A percentile compares a stretch with the other conserved stretches of the same genome.
phyloP scores from a whole-genome alignment of 2,888 invertebrate species.

The Thecophora atra region DNA sequence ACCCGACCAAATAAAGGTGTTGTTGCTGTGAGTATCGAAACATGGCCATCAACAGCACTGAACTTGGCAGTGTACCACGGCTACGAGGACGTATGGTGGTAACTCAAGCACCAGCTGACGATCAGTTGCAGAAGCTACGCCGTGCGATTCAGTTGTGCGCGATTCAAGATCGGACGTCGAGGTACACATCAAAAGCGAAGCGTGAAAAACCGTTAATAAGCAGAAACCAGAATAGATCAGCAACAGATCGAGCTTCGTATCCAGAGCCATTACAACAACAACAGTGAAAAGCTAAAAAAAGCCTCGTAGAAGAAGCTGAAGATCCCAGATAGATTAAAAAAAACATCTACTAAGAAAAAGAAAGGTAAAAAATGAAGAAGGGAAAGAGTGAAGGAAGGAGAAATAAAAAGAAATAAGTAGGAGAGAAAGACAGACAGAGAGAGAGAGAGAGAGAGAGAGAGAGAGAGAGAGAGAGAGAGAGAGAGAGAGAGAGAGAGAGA shows the following conservation, averaged over 20 bases:
- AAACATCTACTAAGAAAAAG: too few species aligned
- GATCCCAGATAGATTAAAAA: background rate
- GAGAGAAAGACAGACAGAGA: background rate
- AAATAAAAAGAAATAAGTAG: background rate
- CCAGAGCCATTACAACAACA: background rate
- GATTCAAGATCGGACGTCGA: slow-evolving; percentile 49
- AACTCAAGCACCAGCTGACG: slow-evolving; percentile 55
- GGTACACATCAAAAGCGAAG: slow-evolving; percentile 36
- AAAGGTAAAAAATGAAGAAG: background rate
- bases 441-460: background rate
- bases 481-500: slow-evolving; percentile 44
- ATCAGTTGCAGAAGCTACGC: slow-evolving; percentile 63
- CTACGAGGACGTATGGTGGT: slow-evolving; percentile 56
- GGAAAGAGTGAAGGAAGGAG: background rate
- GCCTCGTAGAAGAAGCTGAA: slow-evolving; percentile 23
- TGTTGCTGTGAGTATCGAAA: background rate
- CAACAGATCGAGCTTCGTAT: background rate
- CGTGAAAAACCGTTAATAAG: slow-evolving; percentile 14
- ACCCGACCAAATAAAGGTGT: slow-evolving; percentile 13
- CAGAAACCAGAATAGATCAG: background rate
- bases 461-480: slow-evolving; percentile 3
- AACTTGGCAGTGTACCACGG: slow-evolving; percentile 17
- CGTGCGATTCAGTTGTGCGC: slow-evolving; percentile 62
- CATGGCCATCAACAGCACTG: slow-evolving; percentile 29
- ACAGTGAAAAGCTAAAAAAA: slow-evolving; percentile 14